Conservation (phyloP, 2,888 invertebrate genomes). For the Margaritifera margaritifera region DNA sequence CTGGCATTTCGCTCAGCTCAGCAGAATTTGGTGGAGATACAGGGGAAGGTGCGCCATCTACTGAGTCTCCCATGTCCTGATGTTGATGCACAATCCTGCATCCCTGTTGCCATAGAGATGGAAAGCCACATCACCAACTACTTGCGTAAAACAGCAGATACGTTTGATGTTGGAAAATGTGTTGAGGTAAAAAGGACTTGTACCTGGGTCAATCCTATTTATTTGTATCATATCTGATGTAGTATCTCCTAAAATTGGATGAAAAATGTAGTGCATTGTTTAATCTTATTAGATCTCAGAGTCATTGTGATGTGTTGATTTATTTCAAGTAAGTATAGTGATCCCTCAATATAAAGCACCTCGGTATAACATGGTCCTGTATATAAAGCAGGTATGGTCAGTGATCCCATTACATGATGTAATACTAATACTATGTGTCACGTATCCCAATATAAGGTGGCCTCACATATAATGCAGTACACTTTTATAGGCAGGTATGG, state of each 20-base stretch:
- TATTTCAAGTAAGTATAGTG: no score
- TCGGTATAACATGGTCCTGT: no score
- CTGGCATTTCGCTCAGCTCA: conserved; percentile 83
- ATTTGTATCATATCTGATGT: background rate
- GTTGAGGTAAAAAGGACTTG: conserved; percentile 72
- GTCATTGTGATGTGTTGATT: no score
- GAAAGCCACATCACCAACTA: conserved; percentile 77
- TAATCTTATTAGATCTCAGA: background rate
- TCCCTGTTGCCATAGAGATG: conserved; percentile 46
- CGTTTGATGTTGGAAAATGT: conserved; percentile 76
- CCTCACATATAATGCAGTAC: no score
- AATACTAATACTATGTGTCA: no score
- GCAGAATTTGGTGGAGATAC: conserved; percentile 81
- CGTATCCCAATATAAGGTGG: no score
- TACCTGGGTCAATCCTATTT: no score
- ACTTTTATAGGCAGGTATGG: no score
- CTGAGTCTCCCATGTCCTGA: conserved; percentile 10
- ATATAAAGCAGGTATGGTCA: no score
- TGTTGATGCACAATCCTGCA: conserved; percentile 7
- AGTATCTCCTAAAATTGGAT: background rate
- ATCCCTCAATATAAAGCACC: no score
- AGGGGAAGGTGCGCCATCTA: conserved; percentile 80
- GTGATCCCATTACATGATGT: no score
- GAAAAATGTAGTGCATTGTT: conserved; percentile 1
- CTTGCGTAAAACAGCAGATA: conserved; percentile 81